Evolutionary conservation across 2,888 invertebrate species (phyloP).

Genomic region (Stenchaetothrips biformis): DNA sequence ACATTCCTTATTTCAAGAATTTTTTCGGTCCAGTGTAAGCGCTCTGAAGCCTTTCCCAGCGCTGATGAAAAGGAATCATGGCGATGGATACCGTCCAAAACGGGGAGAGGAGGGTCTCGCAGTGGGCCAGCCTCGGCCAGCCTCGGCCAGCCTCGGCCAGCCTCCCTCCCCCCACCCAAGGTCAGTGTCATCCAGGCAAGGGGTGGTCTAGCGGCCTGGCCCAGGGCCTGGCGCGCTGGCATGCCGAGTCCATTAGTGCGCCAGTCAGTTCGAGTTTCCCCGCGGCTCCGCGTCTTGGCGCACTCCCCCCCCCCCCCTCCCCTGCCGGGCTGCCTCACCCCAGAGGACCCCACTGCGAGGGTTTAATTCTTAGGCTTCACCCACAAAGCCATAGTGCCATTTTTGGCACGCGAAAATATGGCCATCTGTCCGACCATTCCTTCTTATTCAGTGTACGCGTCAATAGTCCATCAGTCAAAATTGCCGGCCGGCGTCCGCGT

Average conservation of each 20-base stretch:
- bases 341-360: not conserved
- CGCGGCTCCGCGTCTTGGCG: not conserved
- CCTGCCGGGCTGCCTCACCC: not conserved
- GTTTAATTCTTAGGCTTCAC: not conserved
- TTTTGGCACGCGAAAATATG: no score
- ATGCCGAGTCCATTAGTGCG: slow-evolving; percentile 15
- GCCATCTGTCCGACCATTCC: no score
- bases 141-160: not conserved
- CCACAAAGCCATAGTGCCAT: no score
- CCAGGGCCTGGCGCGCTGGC: not conserved
- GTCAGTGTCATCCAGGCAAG: not conserved
- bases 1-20: no score
- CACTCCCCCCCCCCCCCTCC: not conserved
- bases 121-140: not conserved
- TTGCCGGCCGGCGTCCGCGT: no score
- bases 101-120: no score
- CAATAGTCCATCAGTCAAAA: no score
- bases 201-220: not conserved
- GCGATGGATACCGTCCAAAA: no score
- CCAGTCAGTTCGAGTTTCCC: slow-evolving; percentile 18
- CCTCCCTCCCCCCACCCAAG: not conserved
- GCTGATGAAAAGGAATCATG: no score
- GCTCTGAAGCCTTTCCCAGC: no score
- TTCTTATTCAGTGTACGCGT: no score
- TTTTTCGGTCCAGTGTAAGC: no score